Base-by-base conservation (phyloP, 2,113 vertebrate genomes). In the Polypterus bichir region DNA sequence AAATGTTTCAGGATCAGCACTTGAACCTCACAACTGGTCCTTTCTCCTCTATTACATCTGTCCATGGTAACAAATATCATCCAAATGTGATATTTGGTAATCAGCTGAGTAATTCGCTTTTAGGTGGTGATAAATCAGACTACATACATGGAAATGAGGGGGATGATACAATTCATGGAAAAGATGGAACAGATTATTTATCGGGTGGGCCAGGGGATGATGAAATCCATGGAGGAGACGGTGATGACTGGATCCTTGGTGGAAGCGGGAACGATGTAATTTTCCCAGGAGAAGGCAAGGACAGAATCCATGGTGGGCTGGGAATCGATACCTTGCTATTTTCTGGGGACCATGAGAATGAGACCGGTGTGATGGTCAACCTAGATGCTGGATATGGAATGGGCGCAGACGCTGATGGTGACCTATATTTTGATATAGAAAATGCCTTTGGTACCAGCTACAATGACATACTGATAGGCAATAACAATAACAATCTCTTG, bases 41-140 rank as follows among this genome's bases (percentile, higher is more conserved):
- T 27, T 49, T 53, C 8, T n/a, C 48, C 3, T 54, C 48, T 6
- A 4, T 54, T 5, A n/a, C n/a, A 5, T 49, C 2, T 11, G 7
- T 64, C n/a, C 3, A 49, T 64, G 11, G 53, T 4, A 59, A 64
- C 49, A 6, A 59, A 46, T 5, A 59, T 48, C 1, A 48, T 60
- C 11, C 59, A 61, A 68, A 60, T 62, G 60, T 27, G 47, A 55
- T 56, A 44, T 59, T 48, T 63, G 59, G 45, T 62, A 64, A 65
- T 59, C 66, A 66, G 6, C 47, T 63, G 9, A 47, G 49, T n/a
- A 67, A 11, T 7, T 3, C 52, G 5, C 3, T 44, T 6, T 57
- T 54, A 45, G 49, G 64, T 7, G 64, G 64, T 6, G 48, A 11
- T 5, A 45, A 60, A 27, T 52, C 51, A 4, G 51, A 54, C 44